These are phyloP conservation scores for Buceros bicornis DNA, from an alignment of 2,797 vertebrate genomes.

Conservation along the genomic window DNA sequence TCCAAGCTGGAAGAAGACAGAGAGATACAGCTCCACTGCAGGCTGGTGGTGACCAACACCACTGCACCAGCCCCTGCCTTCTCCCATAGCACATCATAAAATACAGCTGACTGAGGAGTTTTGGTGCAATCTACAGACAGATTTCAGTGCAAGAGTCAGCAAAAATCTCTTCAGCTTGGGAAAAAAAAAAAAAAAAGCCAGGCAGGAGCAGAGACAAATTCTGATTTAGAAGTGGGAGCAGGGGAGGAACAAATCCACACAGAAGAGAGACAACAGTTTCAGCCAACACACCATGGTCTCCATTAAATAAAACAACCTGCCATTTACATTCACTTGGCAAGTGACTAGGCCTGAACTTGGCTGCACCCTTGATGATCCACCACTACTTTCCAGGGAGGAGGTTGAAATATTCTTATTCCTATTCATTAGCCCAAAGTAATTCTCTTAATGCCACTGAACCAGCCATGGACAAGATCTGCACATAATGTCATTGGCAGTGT, in stretches of 20 bases:
- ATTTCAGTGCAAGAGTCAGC: conserved; percentile 33
- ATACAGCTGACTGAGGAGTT: background rate
- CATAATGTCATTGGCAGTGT: conserved; percentile 61
- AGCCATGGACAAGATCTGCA: conserved; percentile 73
- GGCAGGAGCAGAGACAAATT: background rate
- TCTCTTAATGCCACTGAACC: conserved; percentile 71
- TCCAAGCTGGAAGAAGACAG: background rate
- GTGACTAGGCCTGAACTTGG: conserved; percentile 62
- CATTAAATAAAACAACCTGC: conserved; percentile 55
- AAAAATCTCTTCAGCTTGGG: conserved; percentile 24
- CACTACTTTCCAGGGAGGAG: conserved; percentile 63
- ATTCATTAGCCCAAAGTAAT: conserved; percentile 78
- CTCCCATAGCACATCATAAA: background rate
- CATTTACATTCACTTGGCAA: conserved; percentile 52
- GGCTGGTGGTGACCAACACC: background rate
- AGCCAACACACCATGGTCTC: conserved; percentile 4
- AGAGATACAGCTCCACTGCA: background rate
- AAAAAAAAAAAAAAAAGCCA: background rate
- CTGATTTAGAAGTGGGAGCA: conserved; percentile 23
- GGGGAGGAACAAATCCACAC: background rate
- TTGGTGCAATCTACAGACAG: background rate
- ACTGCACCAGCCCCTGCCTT: background rate
- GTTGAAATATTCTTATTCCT: conserved; percentile 76
- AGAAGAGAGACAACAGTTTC: conserved; percentile 48
- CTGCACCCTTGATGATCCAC: conserved; percentile 62